Evolutionary conservation across 1,140 invertebrate species (phyloP), one percentile per base, ranked within the genome.

Genomic region (Mesaphorura yosii): DNA sequence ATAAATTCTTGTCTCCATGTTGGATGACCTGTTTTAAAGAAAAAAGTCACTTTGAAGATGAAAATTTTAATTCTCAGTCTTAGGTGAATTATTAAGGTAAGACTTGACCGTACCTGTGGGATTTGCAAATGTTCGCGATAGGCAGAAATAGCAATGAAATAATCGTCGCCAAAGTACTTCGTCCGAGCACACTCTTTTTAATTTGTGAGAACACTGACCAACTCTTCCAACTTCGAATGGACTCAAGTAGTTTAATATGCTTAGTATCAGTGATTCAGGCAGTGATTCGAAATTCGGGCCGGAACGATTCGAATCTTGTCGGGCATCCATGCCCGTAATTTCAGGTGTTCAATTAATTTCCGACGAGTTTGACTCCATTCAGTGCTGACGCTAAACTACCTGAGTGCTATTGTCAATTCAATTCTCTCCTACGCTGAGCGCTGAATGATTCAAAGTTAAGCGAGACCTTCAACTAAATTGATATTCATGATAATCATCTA

Each of bases 1-100:
- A 81, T 80, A 64, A 83, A 90, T 75, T 90, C 87, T 26, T 69
- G 66, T 5, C 77, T 70, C 88, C 88, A 91, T 0, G 81, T 82
- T 14, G 65, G 71, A 62, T 80, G 78, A 15, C 81, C 82, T 73
- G n/a, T n/a, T n/a, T n/a, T 29, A 28, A 67, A 66, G 17, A 49
- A 48, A 15, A 41, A n/a, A n/a, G n/a, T n/a, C 27, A 54, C 20
- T 20, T 1, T 25, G 40, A 19, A 26, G 44, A 4, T 7, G 20
- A 37, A 2, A 1, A 31, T 10, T 14, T 48, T 6, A 12, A 25
- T 34, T 10, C n/a, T 34, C 31, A n/a, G n/a, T n/a, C n/a, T n/a
- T n/a, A n/a, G n/a, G n/a, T 17, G 17, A 39, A 49, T 27, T 28
- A 37, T n/a, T n/a, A n/a, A n/a, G n/a, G n/a, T n/a, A n/a, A n/a